Evolutionary conservation across 2,113 vertebrate genomes (phyloP).

Genomic region (Neolamprologus hecqui): DNA sequence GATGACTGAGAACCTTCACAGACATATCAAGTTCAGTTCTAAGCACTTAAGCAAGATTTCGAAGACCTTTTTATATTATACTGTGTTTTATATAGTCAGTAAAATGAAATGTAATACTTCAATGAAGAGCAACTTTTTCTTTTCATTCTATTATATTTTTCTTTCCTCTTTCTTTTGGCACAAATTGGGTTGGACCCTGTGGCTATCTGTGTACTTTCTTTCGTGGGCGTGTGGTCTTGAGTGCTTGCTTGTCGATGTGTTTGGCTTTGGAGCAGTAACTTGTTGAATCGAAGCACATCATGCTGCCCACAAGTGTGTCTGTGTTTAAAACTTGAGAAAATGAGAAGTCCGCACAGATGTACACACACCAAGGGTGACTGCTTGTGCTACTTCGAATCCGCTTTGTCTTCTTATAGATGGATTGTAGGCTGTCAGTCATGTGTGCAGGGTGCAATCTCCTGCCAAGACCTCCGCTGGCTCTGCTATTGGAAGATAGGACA

Average conservation of each 20-base stretch:
- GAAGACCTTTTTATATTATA: accelerated
- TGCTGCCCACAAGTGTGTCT: background rate
- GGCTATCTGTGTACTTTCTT: background rate
- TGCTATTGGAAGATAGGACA: constrained; percentile 17
- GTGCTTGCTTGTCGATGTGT: background rate
- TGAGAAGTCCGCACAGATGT: background rate
- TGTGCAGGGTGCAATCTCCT: constrained; percentile 8
- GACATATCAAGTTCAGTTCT: background rate
- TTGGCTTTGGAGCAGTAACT: background rate
- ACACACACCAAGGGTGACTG: background rate
- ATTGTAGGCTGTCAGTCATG: constrained; percentile 50
- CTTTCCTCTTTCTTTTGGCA: background rate
- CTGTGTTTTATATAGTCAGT: background rate
- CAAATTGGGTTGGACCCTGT: background rate
- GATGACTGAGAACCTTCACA: too few relatives aligned
- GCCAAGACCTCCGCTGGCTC: constrained; percentile 24
- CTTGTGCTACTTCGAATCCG: background rate
- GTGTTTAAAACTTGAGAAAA: background rate
- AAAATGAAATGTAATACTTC: background rate
- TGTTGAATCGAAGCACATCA: background rate
- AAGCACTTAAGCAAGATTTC: background rate
- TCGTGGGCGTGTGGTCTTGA: background rate
- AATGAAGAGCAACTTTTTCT: background rate
- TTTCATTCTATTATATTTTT: background rate
- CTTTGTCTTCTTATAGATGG: constrained; percentile 39